phyloP scores from a whole-genome alignment of 2,113 vertebrate species.

The Phocoena phocoena region DNA sequence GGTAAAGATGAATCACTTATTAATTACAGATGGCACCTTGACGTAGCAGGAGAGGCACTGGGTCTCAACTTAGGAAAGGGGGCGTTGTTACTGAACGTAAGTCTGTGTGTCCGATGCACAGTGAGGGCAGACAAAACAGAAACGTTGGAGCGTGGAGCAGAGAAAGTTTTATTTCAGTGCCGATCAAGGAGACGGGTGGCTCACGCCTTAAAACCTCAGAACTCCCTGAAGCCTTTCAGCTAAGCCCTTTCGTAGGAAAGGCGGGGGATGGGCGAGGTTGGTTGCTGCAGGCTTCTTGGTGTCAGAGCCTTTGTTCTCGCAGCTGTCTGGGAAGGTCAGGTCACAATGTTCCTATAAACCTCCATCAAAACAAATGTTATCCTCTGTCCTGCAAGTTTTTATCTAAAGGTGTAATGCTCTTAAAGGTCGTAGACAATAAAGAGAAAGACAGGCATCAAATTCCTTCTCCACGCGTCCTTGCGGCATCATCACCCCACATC shows the following conservation, averaged over 20 bases:
- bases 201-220: rapidly evolving
- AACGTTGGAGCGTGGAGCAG: background rate
- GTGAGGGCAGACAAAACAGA: background rate
- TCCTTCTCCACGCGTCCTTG: background rate
- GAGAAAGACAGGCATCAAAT: background rate
- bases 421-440: background rate
- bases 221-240: background rate
- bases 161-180: background rate
- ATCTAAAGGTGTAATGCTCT: background rate
- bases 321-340: background rate
- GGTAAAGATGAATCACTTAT: background rate
- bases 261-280: background rate
- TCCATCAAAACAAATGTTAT: background rate
- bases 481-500: background rate
- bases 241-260: background rate
- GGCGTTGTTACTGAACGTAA: rapidly evolving
- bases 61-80: background rate
- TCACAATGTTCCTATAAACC: background rate
- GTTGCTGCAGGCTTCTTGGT: background rate
- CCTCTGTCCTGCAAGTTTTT: background rate
- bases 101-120: background rate
- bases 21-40: background rate
- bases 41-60: background rate
- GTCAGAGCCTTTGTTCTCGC: background rate
- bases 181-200: background rate